A percentile compares a stretch with the other conserved stretches of the same genome.
Evolutionary conservation across 2,888 invertebrate species (phyloP).

Genomic region (Drosophila acutilabella): DNA sequence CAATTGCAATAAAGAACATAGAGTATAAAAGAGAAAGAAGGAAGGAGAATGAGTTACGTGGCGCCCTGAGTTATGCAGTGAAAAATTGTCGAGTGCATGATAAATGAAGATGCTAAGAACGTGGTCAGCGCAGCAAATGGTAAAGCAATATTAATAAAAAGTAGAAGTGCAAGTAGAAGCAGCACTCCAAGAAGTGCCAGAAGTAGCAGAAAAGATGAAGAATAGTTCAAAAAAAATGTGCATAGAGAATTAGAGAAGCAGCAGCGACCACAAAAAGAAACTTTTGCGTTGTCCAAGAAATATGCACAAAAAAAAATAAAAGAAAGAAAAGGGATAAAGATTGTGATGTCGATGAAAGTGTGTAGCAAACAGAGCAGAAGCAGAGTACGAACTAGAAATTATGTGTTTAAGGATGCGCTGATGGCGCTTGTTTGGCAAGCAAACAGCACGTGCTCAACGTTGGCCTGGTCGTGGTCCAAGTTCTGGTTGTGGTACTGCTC

Average conservation of each 20-base stretch:
- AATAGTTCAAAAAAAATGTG: neutral
- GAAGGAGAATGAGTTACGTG: conserved; percentile 47
- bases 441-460: conserved; percentile 62
- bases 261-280: conserved; percentile 11
- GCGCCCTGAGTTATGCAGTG: conserved; percentile 76
- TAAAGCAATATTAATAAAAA: conserved; percentile 54
- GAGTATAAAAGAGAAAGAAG: neutral
- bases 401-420: conserved; percentile 65
- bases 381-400: conserved; percentile 40
- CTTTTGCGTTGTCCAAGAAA: conserved; percentile 6
- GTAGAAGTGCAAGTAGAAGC: neutral
- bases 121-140: conserved; percentile 68
- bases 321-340: conserved; percentile 10
- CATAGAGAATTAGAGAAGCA: conserved; percentile 14
- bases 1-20: conserved; percentile 5
- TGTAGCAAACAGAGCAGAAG: neutral
- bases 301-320: too few species aligned
- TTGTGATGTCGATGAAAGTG: conserved; percentile 3
- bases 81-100: conserved; percentile 71
- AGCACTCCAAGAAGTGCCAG: conserved; percentile 3
- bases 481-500: conserved; percentile 6
- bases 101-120: conserved; percentile 64
- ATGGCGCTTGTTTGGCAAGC: conserved; percentile 67
- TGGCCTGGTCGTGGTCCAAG: neutral
- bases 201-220: conserved; percentile 21